Base-by-base conservation (phyloP, 2,888 invertebrate genomes). In the Eubasilissa splendida region DNA sequence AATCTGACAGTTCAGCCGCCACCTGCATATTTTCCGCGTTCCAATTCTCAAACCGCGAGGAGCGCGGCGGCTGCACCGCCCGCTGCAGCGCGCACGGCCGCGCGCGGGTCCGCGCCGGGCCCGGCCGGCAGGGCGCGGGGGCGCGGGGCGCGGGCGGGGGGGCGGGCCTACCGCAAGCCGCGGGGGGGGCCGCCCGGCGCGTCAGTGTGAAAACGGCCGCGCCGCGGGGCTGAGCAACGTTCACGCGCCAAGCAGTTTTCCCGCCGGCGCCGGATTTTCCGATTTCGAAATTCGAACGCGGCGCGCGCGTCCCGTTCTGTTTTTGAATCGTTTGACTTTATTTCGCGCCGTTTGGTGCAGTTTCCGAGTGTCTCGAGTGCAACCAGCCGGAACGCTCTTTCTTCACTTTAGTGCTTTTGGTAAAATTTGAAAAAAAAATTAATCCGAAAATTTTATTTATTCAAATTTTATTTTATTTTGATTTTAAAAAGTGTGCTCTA, bases 241-340 rank as follows among this genome's bases (percentile, higher is more conserved):
- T 31, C 33, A 63, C 60, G 60, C 60, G 60, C 63, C 63, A 11
- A 63, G 12, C 63, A 33, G 2, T 63, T 63, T 63, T 12, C 60
- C 63, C 33, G 63, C 63, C 63, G 63, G 63, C 63, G 63, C 63
- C 63, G 63, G 63, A 63, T 63, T 63, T 63, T 63, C 63, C 63
- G 63, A 63, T 63, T 63, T 4, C 12, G 7, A 33, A 63, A 63
- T 10, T 63, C 42, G 31, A 12, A 63, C 22, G 22, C 60, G 60
- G 60, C 60, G 31, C 33, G 60, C 60, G 60, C 60, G 22, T 63
- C 42, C 42, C 42, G 42, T 7, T 42, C 42, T 31, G 63, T 33
- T 63, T 63, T 63, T 10, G 12, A 63, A 31, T 33, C 63, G 63
- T 31, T 63, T 33, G 31, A 63, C 33, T 12, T 63, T 33, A 3